These are phyloP conservation scores for Nephrotoma appendiculata DNA, from an alignment of 2,888 invertebrate species.

Conservation along the genomic window DNA sequence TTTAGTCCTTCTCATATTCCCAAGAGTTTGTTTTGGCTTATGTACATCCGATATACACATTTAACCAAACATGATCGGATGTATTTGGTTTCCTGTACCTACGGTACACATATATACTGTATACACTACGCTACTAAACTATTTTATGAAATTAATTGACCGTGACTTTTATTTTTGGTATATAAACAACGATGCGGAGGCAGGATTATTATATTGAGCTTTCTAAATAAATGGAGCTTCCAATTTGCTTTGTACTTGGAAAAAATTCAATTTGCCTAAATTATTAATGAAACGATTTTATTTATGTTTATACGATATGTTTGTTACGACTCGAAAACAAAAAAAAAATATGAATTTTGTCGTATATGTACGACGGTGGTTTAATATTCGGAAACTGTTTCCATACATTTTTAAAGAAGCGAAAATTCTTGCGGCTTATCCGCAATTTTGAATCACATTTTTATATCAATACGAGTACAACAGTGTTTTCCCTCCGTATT, in stretches of 20 bases:
- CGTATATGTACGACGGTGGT: background rate
- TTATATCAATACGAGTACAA: background rate
- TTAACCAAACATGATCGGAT: background rate
- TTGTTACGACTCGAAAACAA: background rate
- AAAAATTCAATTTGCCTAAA: background rate
- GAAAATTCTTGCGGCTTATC: background rate
- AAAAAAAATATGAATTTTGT: background rate
- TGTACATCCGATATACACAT: background rate
- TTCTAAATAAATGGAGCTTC: background rate
- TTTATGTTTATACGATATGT: background rate
- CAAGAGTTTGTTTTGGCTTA: background rate
- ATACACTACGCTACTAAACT: background rate
- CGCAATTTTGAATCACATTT: background rate
- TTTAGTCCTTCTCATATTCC: background rate
- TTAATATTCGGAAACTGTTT: background rate
- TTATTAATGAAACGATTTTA: background rate
- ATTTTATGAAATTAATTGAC: background rate
- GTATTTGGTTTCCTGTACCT: background rate
- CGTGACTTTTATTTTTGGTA: background rate
- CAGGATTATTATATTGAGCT: background rate
- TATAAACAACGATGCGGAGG: background rate
- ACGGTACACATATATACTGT: no score
- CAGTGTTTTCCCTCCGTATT: background rate
- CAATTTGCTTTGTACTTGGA: background rate
- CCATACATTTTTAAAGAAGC: background rate